Evolutionary conservation across 2,888 invertebrate genomes (phyloP), one percentile per base, ranked within the genome.

Genomic region (Perizoma affinitatum): DNA sequence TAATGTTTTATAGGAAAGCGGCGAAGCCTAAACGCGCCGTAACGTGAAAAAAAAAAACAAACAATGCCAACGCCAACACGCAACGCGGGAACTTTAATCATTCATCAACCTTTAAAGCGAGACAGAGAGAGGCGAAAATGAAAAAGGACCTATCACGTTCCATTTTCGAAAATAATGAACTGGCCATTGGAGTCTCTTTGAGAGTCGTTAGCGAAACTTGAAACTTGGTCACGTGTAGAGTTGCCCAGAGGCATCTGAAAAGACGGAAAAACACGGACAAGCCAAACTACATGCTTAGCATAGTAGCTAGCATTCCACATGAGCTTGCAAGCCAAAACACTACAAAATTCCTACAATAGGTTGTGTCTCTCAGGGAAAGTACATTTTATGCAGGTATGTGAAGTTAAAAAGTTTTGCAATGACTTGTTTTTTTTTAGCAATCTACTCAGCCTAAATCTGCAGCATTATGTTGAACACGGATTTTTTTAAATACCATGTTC

Each of bases 151-250:
- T 61, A 68, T 66, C 61, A 61, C 77, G 79, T 77, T 80, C 83
- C 84, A 79, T 86, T 88, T 87, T 80, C 75, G 78, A 83, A 87
- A 88, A 90, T 89, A 89, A 89, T 89, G 85, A 87, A 90, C 82
- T 84, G 81, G 79, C 80, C 79, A 77, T 71, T 75, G 79, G 83
- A 81, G 84, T 83, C 83, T 78, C 78, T 80, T 74, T 64, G 76
- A 79, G 77, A 80, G 85, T 87, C 84, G 89, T 88, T 88, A 87
- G 78, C 85, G 82, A 71, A 75, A 76, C 68, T 70, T 67, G 74
- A 79, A 79, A 82, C 77, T 83, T 79, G 75, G 76, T 72, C 55
- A 55, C 55, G 48, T 4, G 45, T 58, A 63, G 63, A 8, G 63
- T 40, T 46, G 58, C 5, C 6, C 0, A 7, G 0, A n/a, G 9